phyloP scores from a whole-genome alignment of 2,888 invertebrate genomes.

The Cephus spinipes region DNA sequence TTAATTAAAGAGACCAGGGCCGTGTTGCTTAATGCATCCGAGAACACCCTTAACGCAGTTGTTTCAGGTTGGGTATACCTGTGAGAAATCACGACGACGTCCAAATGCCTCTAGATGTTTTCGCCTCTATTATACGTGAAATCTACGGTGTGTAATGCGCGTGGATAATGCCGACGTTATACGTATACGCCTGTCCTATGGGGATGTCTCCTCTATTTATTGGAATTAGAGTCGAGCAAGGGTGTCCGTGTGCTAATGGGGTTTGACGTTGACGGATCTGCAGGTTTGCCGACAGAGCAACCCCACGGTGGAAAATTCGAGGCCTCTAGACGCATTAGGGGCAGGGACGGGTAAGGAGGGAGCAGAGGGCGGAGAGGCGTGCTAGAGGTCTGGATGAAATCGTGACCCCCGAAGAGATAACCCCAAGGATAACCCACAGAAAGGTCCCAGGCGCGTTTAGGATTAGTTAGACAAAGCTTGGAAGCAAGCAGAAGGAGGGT shows the following conservation, averaged over 20 bases:
- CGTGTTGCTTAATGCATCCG: not conserved
- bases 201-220: constrained; percentile 25
- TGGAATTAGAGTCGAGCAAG: constrained; percentile 45
- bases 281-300: constrained; percentile 36
- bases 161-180: not conserved
- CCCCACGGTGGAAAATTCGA: not conserved
- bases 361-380: not conserved
- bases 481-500: not conserved
- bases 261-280: constrained; percentile 59
- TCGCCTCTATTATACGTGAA: not conserved
- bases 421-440: not conserved
- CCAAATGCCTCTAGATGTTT: not conserved
- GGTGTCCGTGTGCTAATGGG: constrained; percentile 51
- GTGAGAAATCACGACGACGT: not conserved
- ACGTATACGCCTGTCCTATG: not conserved
- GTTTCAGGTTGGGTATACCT: not conserved
- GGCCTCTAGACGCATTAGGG: not conserved
- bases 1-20: not conserved
- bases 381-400: not conserved
- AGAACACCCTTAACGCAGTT: not conserved
- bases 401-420: not conserved
- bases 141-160: not conserved
- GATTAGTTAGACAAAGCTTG: not conserved
- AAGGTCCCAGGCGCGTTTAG: not conserved
- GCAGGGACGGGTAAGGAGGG: not conserved